Base-by-base conservation (phyloP, 2,797 vertebrate species). In the Catostomus latipinnis region DNA sequence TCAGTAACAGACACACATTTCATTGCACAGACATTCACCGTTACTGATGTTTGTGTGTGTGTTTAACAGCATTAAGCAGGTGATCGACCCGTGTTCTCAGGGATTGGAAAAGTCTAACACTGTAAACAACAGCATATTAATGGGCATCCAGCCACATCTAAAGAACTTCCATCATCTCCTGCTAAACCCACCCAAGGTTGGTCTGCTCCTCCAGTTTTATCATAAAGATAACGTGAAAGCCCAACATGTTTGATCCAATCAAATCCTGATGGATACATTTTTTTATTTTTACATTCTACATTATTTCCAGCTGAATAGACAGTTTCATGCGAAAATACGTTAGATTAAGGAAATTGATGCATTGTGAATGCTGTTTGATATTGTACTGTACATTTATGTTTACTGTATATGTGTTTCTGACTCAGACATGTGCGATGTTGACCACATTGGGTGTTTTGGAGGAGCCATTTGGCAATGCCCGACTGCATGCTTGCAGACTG, bases 101-200 rank as follows among this genome's bases (percentile, higher is more conserved):
- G 96, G 95, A 94, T 94, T 93, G 84, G 96, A 98, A 92, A 94
- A 94, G 93, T 92, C 94, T 85, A 94, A 94, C 91, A 91, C 95
- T 91, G 95, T 97, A 92, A 97, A 87, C 90, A 95, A 94, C 93
- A 95, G 96, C 91, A 94, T 98, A 89, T 89, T 99, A 79, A 92
- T 92, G 5, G 96, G 95, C 84, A 97, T 99, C 77, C 93, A 97
- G 90, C 95, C 96, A 6, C 91, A 97, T 86, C 93, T 99, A 88
- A 96, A 96, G 89, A 95, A 97, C 90, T 98, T 98, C 93, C 96
- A 97, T 88, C 95, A 96, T 85, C 95, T 99, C 77, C 95, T 99
- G 86, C 94, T 97, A 88, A 90, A 92, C 71, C 98, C 98, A 1
- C 97, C 97, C 78, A 98, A 98, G 96, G 97, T 98, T 34, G 22